Evolutionary conservation across 2,113 vertebrate species (phyloP), one percentile per base, ranked within the genome.

Genomic region (Ciconia boyciana): DNA sequence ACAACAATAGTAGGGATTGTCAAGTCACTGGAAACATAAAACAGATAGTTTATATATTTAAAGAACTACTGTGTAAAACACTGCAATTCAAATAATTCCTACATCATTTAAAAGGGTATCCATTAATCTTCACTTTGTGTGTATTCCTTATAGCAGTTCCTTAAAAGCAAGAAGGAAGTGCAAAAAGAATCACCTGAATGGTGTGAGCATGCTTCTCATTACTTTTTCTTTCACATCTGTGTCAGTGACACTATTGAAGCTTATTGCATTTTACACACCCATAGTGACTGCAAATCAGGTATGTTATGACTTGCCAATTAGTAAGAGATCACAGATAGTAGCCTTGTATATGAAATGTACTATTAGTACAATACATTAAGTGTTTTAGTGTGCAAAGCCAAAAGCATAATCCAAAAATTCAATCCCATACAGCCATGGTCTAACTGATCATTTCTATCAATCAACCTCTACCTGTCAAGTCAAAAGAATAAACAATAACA

Each of bases 1-100:
- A 99, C 99, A 97, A 99, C 98, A 80, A 99, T 97, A 65, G 99
- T 99, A 57, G 99, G 99, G 65, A 99, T 98, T 7, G 97, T 96
- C 97, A 99, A 97, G 77, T 99, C 99, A 79, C 99, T 99, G 97
- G 49, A 97, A 97, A 95, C 2, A 79, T 39, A 95, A 95, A 96
- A 71, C 15, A 90, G 84, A 85, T 2, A 78, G 43, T 70, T 94
- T 64, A 96, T 21, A 61, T 16, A 78, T 54, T 74, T 66, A 83
- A 95, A 91, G 12, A 95, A 87, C 34, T 44, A 80, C 12, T 4
- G 21, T 19, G n/a, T 16, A 71, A 87, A 83, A 51, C 29, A 89
- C 0, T 44, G 3, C 19, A 93, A 68, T 68, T 82, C 39, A 75
- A 75, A 9, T 54, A 71, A 83, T 34, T 49, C 8, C 64, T 46